These are phyloP conservation scores for Teleiodes luculella DNA, from an alignment of 2,888 invertebrate species.

Conservation along the genomic window DNA sequence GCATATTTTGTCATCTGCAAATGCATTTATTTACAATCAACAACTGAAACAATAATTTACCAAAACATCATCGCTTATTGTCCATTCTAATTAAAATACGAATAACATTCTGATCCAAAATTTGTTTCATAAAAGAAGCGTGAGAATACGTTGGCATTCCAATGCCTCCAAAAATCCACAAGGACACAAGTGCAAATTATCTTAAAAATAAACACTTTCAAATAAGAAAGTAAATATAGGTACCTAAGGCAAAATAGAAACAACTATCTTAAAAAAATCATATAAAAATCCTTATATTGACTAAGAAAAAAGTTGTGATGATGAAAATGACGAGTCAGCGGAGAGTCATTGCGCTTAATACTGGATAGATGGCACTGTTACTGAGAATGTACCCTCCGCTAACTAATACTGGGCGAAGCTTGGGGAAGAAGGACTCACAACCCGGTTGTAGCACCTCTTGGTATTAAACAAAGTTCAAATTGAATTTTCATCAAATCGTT, in stretches of 20 bases:
- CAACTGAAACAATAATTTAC: conserved; percentile 71
- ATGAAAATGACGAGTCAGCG: conserved; percentile 69
- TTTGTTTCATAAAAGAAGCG: conserved; percentile 59
- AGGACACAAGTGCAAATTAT: conserved; percentile 76
- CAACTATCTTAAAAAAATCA: conserved; percentile 71
- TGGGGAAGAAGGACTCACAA: conserved; percentile 77
- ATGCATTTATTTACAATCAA: conserved; percentile 77
- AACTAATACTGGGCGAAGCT: conserved; percentile 74
- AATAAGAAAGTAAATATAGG: conserved; percentile 70
- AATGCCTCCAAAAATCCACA: conserved; percentile 69
- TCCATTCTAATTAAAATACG: conserved; percentile 57
- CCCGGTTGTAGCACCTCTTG: conserved; percentile 66
- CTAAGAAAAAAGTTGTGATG: conserved; percentile 75
- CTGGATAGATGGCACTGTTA: conserved; percentile 76
- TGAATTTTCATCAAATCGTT: not conserved
- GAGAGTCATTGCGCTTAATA: conserved; percentile 67
- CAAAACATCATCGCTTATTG: conserved; percentile 58
- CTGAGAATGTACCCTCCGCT: conserved; percentile 67
- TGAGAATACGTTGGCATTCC: conserved; percentile 65
- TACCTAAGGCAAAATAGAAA: conserved; percentile 75
- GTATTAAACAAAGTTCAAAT: conserved; percentile 42
- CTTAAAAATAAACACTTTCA: conserved; percentile 69
- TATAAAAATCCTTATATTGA: conserved; percentile 74
- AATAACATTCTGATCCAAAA: conserved; percentile 61
- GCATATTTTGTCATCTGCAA: conserved; percentile 70